A percentile compares a stretch with the other conserved stretches of the same genome.
Evolutionary conservation across 2,797 vertebrate species (phyloP).

Genomic region (Characodon lateralis): DNA sequence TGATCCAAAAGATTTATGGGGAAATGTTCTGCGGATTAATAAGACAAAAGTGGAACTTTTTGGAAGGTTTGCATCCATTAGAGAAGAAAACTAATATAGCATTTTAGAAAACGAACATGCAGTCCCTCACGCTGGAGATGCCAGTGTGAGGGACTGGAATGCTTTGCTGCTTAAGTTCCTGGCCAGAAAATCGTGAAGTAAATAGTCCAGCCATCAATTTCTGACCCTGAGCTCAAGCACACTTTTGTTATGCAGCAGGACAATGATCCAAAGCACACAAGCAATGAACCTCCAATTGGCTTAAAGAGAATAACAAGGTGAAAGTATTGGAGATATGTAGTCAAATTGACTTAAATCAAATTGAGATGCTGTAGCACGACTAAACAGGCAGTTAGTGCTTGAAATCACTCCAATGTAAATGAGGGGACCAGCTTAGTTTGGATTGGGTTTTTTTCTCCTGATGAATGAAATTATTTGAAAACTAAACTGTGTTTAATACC

Average conservation of each 20-base stretch:
- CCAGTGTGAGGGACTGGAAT: no score
- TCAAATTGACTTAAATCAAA: not conserved
- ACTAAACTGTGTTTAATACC: not conserved
- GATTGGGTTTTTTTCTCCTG: slow-evolving; percentile 1
- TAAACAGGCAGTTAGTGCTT: not conserved
- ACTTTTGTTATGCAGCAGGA: no score
- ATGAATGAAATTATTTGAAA: not conserved
- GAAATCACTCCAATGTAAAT: no score
- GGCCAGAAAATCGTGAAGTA: no score
- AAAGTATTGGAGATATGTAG: not conserved
- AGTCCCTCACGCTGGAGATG: not conserved
- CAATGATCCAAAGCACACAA: no score
- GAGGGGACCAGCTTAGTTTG: no score
- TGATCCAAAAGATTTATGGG: not conserved
- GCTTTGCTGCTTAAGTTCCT: no score
- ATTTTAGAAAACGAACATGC: not conserved
- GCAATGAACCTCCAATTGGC: no score
- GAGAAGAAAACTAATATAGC: not conserved
- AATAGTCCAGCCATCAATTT: no score
- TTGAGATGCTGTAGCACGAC: not conserved
- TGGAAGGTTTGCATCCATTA: not conserved
- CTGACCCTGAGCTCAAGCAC: no score
- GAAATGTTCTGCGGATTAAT: not conserved
- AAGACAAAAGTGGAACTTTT: not conserved
- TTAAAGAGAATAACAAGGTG: not conserved